Evolutionary conservation across 2,888 invertebrate genomes (phyloP), one percentile per base, ranked within the genome.

Genomic region (Pollenia griseotomentosa): DNA sequence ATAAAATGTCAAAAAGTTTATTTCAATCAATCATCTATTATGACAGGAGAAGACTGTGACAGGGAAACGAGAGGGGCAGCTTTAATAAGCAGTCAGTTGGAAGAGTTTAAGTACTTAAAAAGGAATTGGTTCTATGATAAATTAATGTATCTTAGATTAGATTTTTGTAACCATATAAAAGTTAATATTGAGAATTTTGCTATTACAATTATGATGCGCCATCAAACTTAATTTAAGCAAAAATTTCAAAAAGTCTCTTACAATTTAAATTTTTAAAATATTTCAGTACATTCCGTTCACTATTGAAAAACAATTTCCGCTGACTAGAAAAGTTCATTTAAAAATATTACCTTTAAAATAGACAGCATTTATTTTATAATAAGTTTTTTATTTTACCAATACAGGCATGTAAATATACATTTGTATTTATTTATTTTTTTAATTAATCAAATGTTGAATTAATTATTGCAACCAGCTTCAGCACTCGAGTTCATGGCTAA

Each of bases 1-100:
- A 77, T 65, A 77, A 77, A 77, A 77, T 83, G 80, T 85, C 85
- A 81, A 75, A 85, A 85, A 80, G 85, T 81, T 80, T 85, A 77
- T 81, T 57, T 85, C 66, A 75, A 80, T 85, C 80, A 85, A 85
- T 85, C 85, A 85, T 68, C 44, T 79, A 10, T 53, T 66, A 78
- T 40, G 48, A 75, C 46, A 61, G 6, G 33, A 4, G 11, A 16
- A 61, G 48, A 3, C n/a, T 33, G 48, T 16, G 33, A 16, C 0
- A 40, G 9, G 12, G 51, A 40, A 7, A 61, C 5, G n/a, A 48
- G 16, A 9, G 33, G 9, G 12, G 9, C 8, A 16, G 9, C 8
- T 46, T 73, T 2, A 44, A 9, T 44, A 8, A 10, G 55, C 14
- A 40, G 5, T 33, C 33, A 33, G 8, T 44, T 78, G 44, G 46